These are phyloP conservation scores for Molorchus minor DNA, from an alignment of 2,888 invertebrate species.

Conservation along the genomic window DNA sequence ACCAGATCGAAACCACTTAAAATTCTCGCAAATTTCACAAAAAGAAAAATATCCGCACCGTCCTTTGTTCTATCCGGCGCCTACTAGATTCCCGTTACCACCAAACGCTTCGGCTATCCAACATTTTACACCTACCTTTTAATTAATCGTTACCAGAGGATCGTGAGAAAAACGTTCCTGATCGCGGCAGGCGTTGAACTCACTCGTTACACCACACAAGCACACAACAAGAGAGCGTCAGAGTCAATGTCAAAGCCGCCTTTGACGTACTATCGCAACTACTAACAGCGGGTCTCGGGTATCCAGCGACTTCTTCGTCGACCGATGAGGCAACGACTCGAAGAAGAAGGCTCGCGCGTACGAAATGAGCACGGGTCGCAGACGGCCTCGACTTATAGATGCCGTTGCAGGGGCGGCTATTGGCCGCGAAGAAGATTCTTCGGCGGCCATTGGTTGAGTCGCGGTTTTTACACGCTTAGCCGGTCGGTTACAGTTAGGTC, in stretches of 20 bases:
- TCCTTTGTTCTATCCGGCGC: too few relatives aligned
- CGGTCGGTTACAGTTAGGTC: constrained; percentile 55
- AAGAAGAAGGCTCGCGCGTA: constrained; percentile 31
- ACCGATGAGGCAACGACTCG: constrained; percentile 30
- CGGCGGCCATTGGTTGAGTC: constrained; percentile 50
- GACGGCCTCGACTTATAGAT: constrained; percentile 60
- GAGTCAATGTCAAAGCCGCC: constrained; percentile 48
- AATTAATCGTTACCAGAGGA: constrained; percentile 9
- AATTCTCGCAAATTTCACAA: too few relatives aligned
- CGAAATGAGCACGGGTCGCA: constrained; percentile 59
- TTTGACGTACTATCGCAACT: too few relatives aligned
- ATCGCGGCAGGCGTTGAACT: constrained; percentile 45
- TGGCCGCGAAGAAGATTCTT: constrained; percentile 55
- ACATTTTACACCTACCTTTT: constrained; percentile 32
- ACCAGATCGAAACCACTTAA: too few relatives aligned
- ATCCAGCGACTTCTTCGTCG: constrained; percentile 27
- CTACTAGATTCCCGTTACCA: not conserved
- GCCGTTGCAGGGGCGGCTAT: constrained; percentile 54
- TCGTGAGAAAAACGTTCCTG: constrained; percentile 26
- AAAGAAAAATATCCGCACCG: too few relatives aligned
- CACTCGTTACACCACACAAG: constrained; percentile 48
- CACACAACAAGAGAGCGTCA: constrained; percentile 41
- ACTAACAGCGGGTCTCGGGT: too few relatives aligned
- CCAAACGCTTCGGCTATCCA: not conserved
- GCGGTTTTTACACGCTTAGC: constrained; percentile 53